Evolutionary conservation across 2,888 invertebrate genomes (phyloP).

Genomic region (Noctua fimbriata): DNA sequence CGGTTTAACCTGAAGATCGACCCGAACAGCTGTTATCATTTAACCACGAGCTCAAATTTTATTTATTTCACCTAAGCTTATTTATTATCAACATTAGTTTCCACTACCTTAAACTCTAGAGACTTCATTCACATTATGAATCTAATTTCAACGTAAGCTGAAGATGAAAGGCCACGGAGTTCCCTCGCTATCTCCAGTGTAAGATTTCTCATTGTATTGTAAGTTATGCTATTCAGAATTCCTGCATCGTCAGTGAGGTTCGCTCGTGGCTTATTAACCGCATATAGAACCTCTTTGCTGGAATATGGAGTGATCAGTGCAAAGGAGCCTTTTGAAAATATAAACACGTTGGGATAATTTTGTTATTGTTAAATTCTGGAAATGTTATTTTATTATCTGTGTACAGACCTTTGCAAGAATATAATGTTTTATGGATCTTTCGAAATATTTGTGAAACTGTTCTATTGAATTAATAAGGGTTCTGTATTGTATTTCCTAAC

Average conservation of each 20-base stretch:
- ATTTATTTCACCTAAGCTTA: neutral
- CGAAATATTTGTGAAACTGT: neutral
- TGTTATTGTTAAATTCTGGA: neutral
- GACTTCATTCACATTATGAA: conserved; percentile 25
- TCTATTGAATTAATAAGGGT: neutral
- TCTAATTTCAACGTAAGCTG: conserved; percentile 21
- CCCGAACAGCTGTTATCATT: neutral
- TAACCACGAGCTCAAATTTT: neutral
- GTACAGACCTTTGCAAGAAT: neutral
- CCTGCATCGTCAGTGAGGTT: conserved; percentile 48
- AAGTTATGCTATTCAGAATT: conserved; percentile 48
- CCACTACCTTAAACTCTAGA: neutral
- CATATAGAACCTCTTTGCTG: conserved; percentile 12
- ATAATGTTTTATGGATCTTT: neutral
- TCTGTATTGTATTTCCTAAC: no score
- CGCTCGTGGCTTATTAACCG: conserved; percentile 36
- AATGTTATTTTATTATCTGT: neutral
- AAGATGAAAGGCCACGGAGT: conserved; percentile 34
- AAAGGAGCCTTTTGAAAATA: neutral
- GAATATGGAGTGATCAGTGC: conserved; percentile 26
- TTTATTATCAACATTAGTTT: neutral
- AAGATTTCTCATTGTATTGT: conserved; percentile 59
- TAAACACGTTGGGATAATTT: neutral
- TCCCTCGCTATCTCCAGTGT: conserved; percentile 35
- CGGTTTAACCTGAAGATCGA: neutral